Conservation (phyloP, 2,113 vertebrate genomes). For the Euleptes europaea region DNA sequence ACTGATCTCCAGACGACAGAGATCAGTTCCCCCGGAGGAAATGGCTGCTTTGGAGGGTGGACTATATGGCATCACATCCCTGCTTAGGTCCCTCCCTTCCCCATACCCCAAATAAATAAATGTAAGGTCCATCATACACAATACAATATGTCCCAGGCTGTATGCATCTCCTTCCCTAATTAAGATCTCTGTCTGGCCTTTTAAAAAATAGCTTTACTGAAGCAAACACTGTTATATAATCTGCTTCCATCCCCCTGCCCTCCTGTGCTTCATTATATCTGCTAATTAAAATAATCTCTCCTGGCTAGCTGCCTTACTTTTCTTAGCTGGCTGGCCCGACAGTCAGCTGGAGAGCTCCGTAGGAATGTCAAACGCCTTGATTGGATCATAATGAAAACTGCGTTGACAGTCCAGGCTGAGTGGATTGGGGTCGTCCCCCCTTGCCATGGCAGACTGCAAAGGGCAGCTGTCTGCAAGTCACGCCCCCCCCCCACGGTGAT, state of each 20-base stretch:
- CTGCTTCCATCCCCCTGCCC: neutral
- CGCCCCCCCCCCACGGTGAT: too few species aligned
- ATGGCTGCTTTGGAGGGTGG: too few species aligned
- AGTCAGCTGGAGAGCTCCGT: neutral
- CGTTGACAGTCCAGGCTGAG: neutral
- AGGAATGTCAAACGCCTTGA: conserved; percentile 1
- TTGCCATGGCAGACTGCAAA: neutral
- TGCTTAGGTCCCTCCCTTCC: too few species aligned
- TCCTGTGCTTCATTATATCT: neutral
- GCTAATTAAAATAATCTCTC: neutral
- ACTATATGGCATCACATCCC: too few species aligned
- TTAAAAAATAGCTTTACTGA: neutral
- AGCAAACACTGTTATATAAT: conserved; percentile 14
- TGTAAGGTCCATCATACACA: too few species aligned
- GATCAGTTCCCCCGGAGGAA: too few species aligned
- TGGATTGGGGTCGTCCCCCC: neutral
- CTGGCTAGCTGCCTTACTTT: neutral
- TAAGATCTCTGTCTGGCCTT: too few species aligned
- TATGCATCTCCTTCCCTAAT: too few species aligned
- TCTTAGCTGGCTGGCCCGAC: too few species aligned
- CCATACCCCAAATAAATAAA: too few species aligned
- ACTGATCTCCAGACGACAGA: too few species aligned
- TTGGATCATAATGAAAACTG: conserved; percentile 11
- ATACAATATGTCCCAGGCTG: too few species aligned
- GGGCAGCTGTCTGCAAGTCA: neutral